A percentile compares a stretch with the other conserved stretches of the same genome.
Evolutionary conservation across 2,888 invertebrate species (phyloP).

Genomic region (Melanotus villosus): DNA sequence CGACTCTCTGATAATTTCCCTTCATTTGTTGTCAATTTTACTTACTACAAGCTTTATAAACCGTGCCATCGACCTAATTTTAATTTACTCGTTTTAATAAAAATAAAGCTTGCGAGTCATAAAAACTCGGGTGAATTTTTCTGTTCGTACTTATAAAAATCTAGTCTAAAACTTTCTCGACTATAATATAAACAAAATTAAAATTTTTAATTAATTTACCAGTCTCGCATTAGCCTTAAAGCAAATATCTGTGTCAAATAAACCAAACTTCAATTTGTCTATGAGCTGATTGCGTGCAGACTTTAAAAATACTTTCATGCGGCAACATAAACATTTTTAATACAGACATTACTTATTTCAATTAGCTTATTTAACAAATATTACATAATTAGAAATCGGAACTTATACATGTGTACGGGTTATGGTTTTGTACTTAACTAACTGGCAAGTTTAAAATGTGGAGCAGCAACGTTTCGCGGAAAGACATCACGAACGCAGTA

Average conservation of each 20-base stretch:
- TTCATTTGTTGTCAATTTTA: no score
- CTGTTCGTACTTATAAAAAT: no score
- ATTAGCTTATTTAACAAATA: constrained; percentile 38
- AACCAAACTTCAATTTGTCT: constrained; percentile 8
- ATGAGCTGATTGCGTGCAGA: constrained; percentile 1
- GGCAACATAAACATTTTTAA: constrained; percentile 11
- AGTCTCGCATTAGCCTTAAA: background rate
- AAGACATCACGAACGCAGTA: constrained; percentile 4
- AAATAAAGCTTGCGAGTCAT: no score
- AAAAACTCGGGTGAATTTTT: no score
- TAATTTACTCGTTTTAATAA: no score
- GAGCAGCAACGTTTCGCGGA: constrained; percentile 20
- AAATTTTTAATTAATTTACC: no score
- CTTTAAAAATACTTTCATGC: background rate
- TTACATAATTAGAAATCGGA: constrained; percentile 42
- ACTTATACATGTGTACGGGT: constrained; percentile 6
- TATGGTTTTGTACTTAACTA: background rate
- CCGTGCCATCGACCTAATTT: no score
- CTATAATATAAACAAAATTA: no score
- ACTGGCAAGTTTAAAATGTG: constrained; percentile 13
- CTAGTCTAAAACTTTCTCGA: no score
- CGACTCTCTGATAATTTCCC: no score
- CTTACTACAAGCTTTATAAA: no score
- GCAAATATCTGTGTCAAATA: background rate
- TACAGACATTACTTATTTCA: constrained; percentile 9